phyloP scores from a whole-genome alignment of 1,140 invertebrate genomes.

The Caenorhabditis briggsae region DNA sequence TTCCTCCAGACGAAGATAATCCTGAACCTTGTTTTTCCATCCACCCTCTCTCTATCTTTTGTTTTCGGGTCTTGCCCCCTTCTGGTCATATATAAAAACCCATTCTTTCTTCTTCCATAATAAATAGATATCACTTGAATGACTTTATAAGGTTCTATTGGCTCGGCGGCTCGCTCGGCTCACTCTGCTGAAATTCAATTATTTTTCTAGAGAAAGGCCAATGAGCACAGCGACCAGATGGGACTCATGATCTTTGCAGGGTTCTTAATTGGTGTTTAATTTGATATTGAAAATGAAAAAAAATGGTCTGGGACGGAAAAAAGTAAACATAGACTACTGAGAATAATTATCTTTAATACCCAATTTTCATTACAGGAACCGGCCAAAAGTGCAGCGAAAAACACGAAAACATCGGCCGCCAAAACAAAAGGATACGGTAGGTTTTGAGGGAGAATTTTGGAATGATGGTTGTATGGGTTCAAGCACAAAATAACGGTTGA shows the following conservation, averaged over 20 bases:
- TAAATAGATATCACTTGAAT: constrained; percentile 9
- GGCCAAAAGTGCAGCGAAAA: constrained; percentile 13
- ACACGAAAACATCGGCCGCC: constrained; percentile 1
- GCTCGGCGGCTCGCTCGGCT: not conserved
- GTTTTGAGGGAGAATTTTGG: not conserved
- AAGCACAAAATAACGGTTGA: too few relatives aligned
- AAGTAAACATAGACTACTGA: too few relatives aligned
- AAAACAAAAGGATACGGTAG: constrained; percentile 43
- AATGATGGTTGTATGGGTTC: too few relatives aligned
- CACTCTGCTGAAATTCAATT: constrained; percentile 16
- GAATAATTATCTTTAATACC: too few relatives aligned
- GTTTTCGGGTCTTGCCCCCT: not conserved
- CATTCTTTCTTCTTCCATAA: not conserved
- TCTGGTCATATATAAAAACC: not conserved
- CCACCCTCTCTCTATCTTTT: constrained; percentile 17
- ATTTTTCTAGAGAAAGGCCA: constrained; percentile 27
- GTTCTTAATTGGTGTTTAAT: not conserved
- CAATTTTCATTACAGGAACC: not conserved
- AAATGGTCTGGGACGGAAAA: not conserved
- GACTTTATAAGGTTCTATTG: not conserved
- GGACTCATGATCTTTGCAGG: not conserved
- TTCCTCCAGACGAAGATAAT: too few relatives aligned
- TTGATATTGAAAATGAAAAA: not conserved
- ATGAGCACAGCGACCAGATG: not conserved
- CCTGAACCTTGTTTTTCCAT: not conserved